Percentiles rank a stretch among this genome's conserved stretches.
These are phyloP conservation scores for Erebia palarica DNA, from an alignment of 2,888 invertebrate genomes.

Conservation along the genomic window DNA sequence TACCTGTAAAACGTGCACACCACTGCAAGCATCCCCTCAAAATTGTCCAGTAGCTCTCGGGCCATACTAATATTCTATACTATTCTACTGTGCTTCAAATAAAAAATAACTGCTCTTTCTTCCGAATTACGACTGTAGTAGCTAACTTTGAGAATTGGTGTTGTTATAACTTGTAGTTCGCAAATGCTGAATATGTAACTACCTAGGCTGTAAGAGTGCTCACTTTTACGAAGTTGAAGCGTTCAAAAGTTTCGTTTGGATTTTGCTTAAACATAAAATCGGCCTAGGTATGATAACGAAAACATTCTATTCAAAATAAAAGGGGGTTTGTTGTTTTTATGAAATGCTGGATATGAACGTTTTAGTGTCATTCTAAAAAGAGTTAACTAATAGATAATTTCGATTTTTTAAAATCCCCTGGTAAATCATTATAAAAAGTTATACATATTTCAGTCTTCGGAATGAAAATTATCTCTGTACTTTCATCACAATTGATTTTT, in stretches of 20 bases:
- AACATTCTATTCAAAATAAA: background rate
- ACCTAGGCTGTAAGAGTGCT: background rate
- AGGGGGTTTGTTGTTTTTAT: background rate
- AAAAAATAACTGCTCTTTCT: slow-evolving; percentile 9
- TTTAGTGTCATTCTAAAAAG: too few species aligned
- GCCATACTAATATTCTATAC: background rate
- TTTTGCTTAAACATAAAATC: background rate
- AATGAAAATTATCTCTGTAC: too few species aligned
- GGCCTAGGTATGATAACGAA: background rate
- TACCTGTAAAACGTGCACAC: too few species aligned
- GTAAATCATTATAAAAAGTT: too few species aligned
- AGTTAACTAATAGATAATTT: too few species aligned
- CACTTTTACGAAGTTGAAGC: background rate
- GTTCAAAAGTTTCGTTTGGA: slow-evolving; percentile 3
- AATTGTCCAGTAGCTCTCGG: background rate
- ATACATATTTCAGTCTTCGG: too few species aligned
- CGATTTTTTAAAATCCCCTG: too few species aligned
- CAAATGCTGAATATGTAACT: slow-evolving; percentile 14
- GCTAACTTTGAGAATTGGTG: slow-evolving; percentile 6
- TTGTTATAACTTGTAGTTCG: slow-evolving; percentile 9
- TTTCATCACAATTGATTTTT: too few species aligned
- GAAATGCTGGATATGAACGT: too few species aligned
- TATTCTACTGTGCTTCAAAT: background rate
- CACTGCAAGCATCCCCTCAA: background rate
- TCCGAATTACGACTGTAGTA: slow-evolving; percentile 1